Conservation (phyloP, 2,797 vertebrate species). For the Falco concolor region DNA sequence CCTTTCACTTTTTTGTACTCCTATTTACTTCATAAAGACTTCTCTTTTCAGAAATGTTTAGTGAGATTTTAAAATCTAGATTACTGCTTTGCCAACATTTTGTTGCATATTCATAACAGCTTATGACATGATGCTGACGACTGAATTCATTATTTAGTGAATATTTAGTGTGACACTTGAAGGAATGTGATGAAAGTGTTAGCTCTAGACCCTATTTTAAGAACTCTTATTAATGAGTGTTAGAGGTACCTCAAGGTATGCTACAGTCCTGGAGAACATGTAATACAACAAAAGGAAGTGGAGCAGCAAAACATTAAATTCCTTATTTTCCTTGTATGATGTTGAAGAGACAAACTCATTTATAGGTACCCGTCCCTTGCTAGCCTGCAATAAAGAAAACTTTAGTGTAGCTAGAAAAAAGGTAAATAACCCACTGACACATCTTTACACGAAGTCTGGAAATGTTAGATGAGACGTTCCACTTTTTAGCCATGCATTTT, state of each 20-base stretch:
- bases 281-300: background rate
- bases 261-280: background rate
- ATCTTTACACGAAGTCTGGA: background rate
- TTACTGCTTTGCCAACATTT: constrained; percentile 5
- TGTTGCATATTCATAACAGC: constrained; percentile 44
- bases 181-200: constrained; percentile 24
- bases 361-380: background rate
- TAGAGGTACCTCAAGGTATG: background rate
- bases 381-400: background rate
- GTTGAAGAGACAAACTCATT: background rate
- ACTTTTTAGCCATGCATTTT: background rate
- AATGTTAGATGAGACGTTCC: background rate
- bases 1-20: background rate
- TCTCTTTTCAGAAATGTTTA: background rate
- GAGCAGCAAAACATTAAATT: background rate
- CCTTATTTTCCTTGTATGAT: background rate
- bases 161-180: constrained; percentile 48
- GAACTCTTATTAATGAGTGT: constrained; percentile 27
- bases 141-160: constrained; percentile 58
- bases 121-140: constrained; percentile 31
- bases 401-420: background rate
- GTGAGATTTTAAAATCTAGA: background rate
- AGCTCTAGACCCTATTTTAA: constrained; percentile 59
- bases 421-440: background rate
- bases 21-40: background rate